phyloP scores from a whole-genome alignment of 2,888 invertebrate species.

The Ectemnius lituratus region DNA sequence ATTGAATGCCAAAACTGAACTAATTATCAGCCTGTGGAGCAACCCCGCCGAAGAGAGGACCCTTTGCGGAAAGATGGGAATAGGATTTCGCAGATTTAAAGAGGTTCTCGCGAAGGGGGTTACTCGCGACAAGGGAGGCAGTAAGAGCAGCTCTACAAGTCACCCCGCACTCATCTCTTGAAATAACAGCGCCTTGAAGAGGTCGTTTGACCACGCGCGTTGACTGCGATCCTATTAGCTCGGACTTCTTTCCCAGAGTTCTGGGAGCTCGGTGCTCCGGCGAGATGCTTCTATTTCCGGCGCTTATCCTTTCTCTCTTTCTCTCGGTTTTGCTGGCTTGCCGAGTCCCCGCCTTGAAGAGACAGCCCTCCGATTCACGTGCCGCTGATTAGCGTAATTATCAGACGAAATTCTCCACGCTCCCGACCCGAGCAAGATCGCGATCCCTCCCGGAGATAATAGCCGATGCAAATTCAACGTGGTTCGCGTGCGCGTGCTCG shows the following conservation, averaged over 20 bases:
- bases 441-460: background rate
- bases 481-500: background rate
- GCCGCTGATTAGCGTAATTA: constrained; percentile 77
- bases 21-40: too few species aligned
- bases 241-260: constrained; percentile 69
- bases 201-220: constrained; percentile 67
- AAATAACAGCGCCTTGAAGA: constrained; percentile 71
- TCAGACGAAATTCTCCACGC: constrained; percentile 33
- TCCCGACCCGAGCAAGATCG: constrained; percentile 6
- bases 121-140: constrained; percentile 10
- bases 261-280: constrained; percentile 43
- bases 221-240: constrained; percentile 72
- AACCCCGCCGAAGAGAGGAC: too few species aligned
- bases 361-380: constrained; percentile 70
- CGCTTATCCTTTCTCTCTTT: constrained; percentile 50
- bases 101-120: background rate
- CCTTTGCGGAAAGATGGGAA: too few species aligned
- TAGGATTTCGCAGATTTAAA: background rate
- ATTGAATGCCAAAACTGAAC: background rate
- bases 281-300: constrained; percentile 63
- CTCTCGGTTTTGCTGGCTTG: constrained; percentile 52
- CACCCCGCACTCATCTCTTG: constrained; percentile 51
- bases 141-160: background rate
- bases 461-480: too few species aligned
- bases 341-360: constrained; percentile 47